Evolutionary conservation across 2,113 vertebrate species (phyloP).

Genomic region (Halcyon senegalensis): DNA sequence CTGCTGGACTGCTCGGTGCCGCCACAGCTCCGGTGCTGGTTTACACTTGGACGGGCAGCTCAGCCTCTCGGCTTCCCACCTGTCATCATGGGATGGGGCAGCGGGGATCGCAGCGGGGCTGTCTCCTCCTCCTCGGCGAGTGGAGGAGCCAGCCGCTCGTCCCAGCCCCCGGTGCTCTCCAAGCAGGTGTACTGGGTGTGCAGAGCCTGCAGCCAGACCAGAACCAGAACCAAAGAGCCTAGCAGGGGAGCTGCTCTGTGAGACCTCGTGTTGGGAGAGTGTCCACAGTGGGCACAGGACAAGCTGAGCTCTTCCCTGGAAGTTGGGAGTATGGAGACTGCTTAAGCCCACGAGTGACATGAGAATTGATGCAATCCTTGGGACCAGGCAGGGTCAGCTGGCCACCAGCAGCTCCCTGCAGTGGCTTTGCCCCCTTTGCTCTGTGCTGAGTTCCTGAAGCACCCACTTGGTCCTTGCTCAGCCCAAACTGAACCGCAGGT

Average conservation of each 20-base stretch:
- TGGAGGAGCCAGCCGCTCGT: background rate
- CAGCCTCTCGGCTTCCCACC: fast-evolving
- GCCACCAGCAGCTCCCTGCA: background rate
- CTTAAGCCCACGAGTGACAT: background rate
- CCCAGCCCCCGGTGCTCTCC: background rate
- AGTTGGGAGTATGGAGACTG: background rate
- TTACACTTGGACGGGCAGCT: background rate
- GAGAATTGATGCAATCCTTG: background rate
- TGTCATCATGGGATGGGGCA: background rate
- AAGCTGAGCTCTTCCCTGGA: background rate
- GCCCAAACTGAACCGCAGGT: background rate
- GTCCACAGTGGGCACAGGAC: fast-evolving
- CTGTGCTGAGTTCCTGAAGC: background rate
- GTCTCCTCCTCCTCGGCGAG: background rate
- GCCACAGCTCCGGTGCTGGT: fast-evolving
- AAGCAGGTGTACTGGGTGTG: fast-evolving
- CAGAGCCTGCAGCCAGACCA: background rate
- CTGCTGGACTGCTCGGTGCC: background rate
- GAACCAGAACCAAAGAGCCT: background rate
- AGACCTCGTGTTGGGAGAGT: background rate
- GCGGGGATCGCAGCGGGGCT: background rate
- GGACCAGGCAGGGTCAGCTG: background rate
- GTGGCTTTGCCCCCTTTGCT: background rate
- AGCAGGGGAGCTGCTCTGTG: fast-evolving
- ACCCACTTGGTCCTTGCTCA: fast-evolving